Evolutionary conservation across 2,113 vertebrate species (phyloP), one percentile per base, ranked within the genome.

Genomic region (Pedetes capensis): DNA sequence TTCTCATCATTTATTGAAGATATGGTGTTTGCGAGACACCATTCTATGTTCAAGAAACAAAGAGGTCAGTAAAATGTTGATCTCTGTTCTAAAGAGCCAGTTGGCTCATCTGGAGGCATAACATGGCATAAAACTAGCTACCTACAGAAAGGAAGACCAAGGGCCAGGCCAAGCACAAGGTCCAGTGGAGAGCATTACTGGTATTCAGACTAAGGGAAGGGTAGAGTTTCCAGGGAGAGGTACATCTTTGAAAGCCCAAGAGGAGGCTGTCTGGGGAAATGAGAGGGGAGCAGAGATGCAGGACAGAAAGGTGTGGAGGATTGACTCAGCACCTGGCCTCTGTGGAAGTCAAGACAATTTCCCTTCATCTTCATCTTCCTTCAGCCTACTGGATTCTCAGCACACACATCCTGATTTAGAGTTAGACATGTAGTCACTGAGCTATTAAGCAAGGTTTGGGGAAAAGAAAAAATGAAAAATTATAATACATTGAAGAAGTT

Each of bases 71-170:
- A 39, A n/a, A 75, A 27, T n/a, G 14, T 68, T 91, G 47, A 23
- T 22, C 8, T 91, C 49, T 87, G 23, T 85, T 88, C 44, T 55
- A 87, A 93, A 93, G 78, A 91, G 63, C 34, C 72, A 44, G n/a
- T 27, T 32, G 32, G 22, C 5, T 69, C 16, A 20, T 39, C 57
- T 42, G 22, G 72, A 32, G 91, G 25, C 44, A 57, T 8, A 47
- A 37, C 4, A 34, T 27, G 27, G 1, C 44, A 87, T 29, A 88
- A 49, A 80, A 53, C 1, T 39, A 68, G 13, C 11, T n/a, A 93
- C 20, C 80, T 64, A 53, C 64, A 13, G 34, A 53, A 69, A 79
- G 17, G 20, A 69, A 72, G 51, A 42, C 39, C 32, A 69, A 86
- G 37, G 78, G 7, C 49, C 47, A 95, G 14, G 17, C 44, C 68